A percentile compares a stretch with the other conserved stretches of the same genome.
Evolutionary conservation across 2,113 vertebrate species (phyloP).

Genomic region (Dasypus novemcinctus): DNA sequence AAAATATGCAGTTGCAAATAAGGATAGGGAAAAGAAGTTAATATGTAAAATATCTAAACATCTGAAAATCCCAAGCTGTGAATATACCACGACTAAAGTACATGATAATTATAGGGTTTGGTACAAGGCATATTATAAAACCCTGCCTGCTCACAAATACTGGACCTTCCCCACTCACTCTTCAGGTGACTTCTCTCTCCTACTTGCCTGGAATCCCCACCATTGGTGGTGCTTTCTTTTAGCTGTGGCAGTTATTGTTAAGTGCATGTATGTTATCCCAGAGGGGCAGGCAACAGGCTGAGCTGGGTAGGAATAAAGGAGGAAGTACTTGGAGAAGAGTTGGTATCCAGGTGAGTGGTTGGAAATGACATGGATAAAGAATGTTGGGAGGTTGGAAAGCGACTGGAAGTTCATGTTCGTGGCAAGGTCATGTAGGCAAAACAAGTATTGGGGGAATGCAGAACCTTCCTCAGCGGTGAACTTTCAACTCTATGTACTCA

Average conservation of each 20-base stretch:
- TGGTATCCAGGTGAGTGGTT: not conserved
- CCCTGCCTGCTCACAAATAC: not conserved
- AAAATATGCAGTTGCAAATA: not conserved
- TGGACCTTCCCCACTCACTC: not conserved
- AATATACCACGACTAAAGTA: not conserved
- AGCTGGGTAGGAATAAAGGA: not conserved
- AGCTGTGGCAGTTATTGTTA: not conserved
- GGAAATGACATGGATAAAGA: not conserved
- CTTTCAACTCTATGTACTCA: not conserved
- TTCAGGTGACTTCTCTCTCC: not conserved
- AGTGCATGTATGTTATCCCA: not conserved
- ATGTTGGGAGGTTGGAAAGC: not conserved
- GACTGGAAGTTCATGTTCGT: not conserved
- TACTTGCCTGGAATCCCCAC: not conserved
- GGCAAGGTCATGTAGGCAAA: not conserved
- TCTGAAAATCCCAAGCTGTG: not conserved
- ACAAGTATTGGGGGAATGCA: not conserved
- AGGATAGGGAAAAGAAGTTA: not conserved
- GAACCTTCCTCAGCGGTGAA: not conserved
- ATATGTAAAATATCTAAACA: not conserved
- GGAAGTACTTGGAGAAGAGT: not conserved
- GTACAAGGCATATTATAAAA: not conserved
- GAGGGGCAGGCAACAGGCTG: not conserved
- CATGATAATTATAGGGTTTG: not conserved
- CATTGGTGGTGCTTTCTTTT: not conserved